phyloP scores from a whole-genome alignment of 2,888 invertebrate species.

The Amphipyra tragopoginis region DNA sequence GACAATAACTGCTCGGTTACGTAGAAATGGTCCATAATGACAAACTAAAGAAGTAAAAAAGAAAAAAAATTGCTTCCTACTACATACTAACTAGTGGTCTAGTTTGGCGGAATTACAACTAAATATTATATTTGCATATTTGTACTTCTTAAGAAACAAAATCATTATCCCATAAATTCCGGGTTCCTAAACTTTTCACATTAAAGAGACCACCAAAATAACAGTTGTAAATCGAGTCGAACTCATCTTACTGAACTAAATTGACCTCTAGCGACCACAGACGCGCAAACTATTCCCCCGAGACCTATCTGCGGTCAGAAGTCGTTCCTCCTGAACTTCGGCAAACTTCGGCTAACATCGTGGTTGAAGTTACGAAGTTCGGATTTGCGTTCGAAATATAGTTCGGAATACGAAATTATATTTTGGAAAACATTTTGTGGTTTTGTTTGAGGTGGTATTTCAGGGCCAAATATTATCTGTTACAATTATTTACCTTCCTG shows the following conservation, averaged over 20 bases:
- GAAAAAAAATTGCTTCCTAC: no score
- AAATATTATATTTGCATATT: no score
- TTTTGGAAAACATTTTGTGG: constrained; percentile 15
- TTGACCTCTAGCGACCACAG: constrained; percentile 39
- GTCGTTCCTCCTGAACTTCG: constrained; percentile 14
- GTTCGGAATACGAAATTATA: constrained; percentile 33
- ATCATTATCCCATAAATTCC: not conserved
- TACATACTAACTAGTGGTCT: no score
- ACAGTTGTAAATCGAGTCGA: constrained; percentile 12
- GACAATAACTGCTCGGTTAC: no score
- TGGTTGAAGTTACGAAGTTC: constrained; percentile 30
- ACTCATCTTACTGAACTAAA: constrained; percentile 26
- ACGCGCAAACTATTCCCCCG: constrained; percentile 30
- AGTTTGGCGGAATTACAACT: no score
- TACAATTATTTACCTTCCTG: not conserved
- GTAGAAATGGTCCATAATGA: no score
- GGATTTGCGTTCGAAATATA: constrained; percentile 24
- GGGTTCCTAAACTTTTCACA: constrained; percentile 8
- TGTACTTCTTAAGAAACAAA: not conserved
- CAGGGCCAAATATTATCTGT: not conserved
- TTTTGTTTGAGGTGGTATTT: constrained; percentile 8
- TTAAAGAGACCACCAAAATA: constrained; percentile 2
- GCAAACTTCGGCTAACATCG: constrained; percentile 41
- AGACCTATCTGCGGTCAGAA: constrained; percentile 37
- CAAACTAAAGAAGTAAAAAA: no score